Conservation (phyloP, 2,797 vertebrate genomes). For the Harpagifer antarcticus region DNA sequence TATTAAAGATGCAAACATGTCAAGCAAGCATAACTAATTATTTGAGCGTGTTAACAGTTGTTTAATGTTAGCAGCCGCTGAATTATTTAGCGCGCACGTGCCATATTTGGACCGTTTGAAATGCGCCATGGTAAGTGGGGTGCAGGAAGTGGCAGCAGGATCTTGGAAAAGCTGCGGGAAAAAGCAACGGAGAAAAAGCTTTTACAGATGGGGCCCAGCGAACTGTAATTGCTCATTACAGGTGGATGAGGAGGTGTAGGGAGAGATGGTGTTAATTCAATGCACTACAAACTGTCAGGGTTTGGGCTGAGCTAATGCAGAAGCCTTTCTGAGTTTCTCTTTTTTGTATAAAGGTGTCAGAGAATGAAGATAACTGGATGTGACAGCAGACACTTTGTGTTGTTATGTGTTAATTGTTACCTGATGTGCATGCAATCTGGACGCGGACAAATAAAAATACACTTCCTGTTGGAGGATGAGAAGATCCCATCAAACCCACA, state of each 20-base stretch:
- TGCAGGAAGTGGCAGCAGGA: slow-evolving; percentile 67
- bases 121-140: slow-evolving; percentile 83
- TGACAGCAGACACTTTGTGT: slow-evolving; percentile 85
- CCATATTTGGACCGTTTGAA: slow-evolving; percentile 94
- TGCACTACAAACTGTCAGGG: slow-evolving; percentile 60
- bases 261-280: slow-evolving; percentile 67
- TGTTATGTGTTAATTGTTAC: slow-evolving; percentile 88
- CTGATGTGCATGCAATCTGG: slow-evolving; percentile 85
- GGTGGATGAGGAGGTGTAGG: slow-evolving; percentile 57
- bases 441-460: slow-evolving; percentile 72
- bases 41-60: slow-evolving; percentile 99
- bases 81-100: slow-evolving; percentile 97
- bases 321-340: slow-evolving; percentile 29
- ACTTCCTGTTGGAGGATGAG: slow-evolving; percentile 43
- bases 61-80: slow-evolving; percentile 99
- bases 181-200: slow-evolving; percentile 49
- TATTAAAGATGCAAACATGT: slow-evolving; percentile 99
- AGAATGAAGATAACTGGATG: slow-evolving; percentile 81
- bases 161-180: slow-evolving; percentile 42
- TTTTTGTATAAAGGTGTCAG: slow-evolving; percentile 64
- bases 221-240: slow-evolving; percentile 76
- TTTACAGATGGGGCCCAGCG: slow-evolving; percentile 63
- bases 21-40: slow-evolving; percentile 99
- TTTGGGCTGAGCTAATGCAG: slow-evolving; percentile 52
- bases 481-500: slow-evolving; percentile 42